Evolutionary conservation across 2,113 vertebrate genomes (phyloP), one percentile per base, ranked within the genome.

Genomic region (Anthoscopus minutus): DNA sequence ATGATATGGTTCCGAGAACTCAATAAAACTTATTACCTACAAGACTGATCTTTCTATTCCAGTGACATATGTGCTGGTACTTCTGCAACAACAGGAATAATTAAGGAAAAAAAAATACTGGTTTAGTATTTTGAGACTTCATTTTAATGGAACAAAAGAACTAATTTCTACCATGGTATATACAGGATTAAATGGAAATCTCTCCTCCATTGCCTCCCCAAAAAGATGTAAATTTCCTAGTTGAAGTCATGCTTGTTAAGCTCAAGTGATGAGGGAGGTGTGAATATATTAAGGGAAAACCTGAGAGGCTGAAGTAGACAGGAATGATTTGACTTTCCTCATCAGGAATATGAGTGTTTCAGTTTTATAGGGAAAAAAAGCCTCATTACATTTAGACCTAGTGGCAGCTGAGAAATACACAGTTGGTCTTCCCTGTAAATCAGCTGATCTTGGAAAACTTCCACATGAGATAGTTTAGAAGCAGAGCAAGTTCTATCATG

Each of bases 21-120:
- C 94, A 96, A 95, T 96, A 95, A 95, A 96, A 96, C 93, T 78
- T 93, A 92, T 74, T 95, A 90, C 93, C 80, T 97, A 51, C 5
- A 13, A 95, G 91, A 66, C 65, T 90, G 88, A 80, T 90, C 60
- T 94, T 96, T 93, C 81, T 96, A 40, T 94, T 86, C n/a, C 47
- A 76, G 67, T 88, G 86, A 89, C 87, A 81, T 79, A 81, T 69
- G 81, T 85, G 80, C 30, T 79, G 28, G 65, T 89, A 81, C 77
- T 57, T 94, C 61, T 92, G 85, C 81, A 94, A 78, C 90, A 92
- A 85, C 83, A 86, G 93, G 74, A 92, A 77, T 89, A 95, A 92
- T 96, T 85, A 94, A 64, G 31, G 54, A 25, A 79, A 90, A 79
- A 73, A 80, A 58, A 37, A 12, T 2, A 44, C 27, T 37, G 40